A percentile compares a stretch with the other conserved stretches of the same genome.
Evolutionary conservation across 2,113 vertebrate species (phyloP).

Genomic region (Parotia lawesii): DNA sequence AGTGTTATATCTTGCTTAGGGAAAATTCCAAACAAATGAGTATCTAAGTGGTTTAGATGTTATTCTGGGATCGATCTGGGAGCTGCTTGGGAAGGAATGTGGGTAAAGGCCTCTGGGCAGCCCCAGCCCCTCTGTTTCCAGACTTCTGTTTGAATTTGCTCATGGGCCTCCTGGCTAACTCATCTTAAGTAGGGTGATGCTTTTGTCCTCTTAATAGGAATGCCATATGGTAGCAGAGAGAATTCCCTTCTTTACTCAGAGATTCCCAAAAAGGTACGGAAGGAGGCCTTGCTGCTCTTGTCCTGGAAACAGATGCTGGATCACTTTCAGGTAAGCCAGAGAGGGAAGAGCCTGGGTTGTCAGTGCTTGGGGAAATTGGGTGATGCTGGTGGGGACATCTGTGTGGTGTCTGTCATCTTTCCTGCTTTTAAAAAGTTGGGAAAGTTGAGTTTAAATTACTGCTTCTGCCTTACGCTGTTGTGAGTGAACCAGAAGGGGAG

Average conservation of each 20-base stretch:
- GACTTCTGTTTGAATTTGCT: neutral
- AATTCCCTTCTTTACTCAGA: slow-evolving; percentile 97
- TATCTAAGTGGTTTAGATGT: neutral
- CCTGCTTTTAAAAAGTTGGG: neutral
- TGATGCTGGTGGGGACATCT: neutral
- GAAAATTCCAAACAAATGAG: neutral
- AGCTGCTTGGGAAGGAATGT: neutral
- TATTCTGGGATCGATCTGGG: neutral
- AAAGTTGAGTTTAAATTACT: neutral
- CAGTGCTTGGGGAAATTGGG: neutral
- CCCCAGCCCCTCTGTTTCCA: neutral
- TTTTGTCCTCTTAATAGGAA: slow-evolving; percentile 73
- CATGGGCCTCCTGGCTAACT: neutral
- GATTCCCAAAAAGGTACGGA: slow-evolving; percentile 94
- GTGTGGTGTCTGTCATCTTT: neutral
- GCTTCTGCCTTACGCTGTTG: neutral
- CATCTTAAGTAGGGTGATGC: neutral
- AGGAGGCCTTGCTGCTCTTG: slow-evolving; percentile 89
- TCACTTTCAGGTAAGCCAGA: slow-evolving; percentile 88
- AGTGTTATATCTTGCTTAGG: neutral
- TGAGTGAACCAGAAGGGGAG: neutral
- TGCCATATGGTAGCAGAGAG: slow-evolving; percentile 96
- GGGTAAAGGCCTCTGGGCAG: neutral
- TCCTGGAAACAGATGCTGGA: slow-evolving; percentile 99
- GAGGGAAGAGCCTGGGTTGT: neutral